Conservation (phyloP, 2,797 vertebrate species). For the Chiloscyllium punctatum region DNA sequence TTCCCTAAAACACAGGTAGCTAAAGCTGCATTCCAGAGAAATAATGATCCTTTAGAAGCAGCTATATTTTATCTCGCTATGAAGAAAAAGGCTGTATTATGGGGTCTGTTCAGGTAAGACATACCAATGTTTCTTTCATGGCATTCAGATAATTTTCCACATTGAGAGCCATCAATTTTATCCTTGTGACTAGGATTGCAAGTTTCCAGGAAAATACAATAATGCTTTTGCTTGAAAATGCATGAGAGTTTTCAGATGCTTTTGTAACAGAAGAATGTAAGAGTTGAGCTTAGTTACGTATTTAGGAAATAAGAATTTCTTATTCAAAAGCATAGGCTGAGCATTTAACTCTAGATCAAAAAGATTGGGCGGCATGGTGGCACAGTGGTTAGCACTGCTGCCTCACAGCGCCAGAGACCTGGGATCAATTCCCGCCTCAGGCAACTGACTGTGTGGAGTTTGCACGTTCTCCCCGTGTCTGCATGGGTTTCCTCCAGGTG, state of each 20-base stretch:
- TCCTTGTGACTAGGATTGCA: background rate
- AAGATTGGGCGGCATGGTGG: too few relatives aligned
- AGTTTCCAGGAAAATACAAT: background rate
- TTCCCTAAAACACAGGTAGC: slow-evolving; percentile 72
- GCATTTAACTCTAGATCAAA: background rate
- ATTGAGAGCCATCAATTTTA: background rate
- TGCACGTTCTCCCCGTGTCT: too few relatives aligned
- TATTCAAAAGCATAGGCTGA: background rate
- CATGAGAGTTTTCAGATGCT: background rate
- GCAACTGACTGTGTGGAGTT: too few relatives aligned
- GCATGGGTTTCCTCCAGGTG: too few relatives aligned
- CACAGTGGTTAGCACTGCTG: too few relatives aligned
- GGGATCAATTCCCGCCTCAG: too few relatives aligned
- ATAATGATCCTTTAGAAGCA: slow-evolving; percentile 89
- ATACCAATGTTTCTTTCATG: background rate
- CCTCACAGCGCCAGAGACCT: too few relatives aligned
- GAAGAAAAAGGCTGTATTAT: slow-evolving; percentile 96
- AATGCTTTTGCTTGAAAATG: background rate
- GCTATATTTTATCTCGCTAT: slow-evolving; percentile 93
- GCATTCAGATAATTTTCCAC: background rate
- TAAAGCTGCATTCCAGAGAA: slow-evolving; percentile 86
- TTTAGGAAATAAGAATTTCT: background rate
- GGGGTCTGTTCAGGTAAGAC: slow-evolving; percentile 89
- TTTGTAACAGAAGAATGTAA: background rate
- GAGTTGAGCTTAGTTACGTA: background rate